Conservation (phyloP, 2,888 invertebrate genomes). For the Drosophila leonis region DNA sequence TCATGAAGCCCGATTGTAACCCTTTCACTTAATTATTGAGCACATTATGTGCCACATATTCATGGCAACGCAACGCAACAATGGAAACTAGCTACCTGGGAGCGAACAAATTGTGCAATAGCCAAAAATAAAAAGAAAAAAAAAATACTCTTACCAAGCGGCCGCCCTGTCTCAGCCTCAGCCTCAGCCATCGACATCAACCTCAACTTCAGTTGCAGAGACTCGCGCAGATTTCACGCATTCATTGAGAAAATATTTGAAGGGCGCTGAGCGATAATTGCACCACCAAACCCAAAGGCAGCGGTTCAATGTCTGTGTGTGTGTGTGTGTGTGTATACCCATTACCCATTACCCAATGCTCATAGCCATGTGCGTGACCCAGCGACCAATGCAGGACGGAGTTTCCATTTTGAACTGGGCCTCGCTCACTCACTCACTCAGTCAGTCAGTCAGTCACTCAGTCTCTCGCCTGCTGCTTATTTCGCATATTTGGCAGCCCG, state of each 20-base stretch:
- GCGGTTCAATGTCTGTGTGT: slow-evolving; percentile 1
- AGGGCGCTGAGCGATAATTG: slow-evolving; percentile 73
- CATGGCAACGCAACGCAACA: slow-evolving; percentile 69
- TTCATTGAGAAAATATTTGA: slow-evolving; percentile 70
- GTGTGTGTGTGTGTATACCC: slow-evolving; percentile 10
- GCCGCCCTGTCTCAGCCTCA: slow-evolving; percentile 7
- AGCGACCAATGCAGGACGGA: slow-evolving; percentile 47
- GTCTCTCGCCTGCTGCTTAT: slow-evolving; percentile 1
- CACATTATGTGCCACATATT: slow-evolving; percentile 77
- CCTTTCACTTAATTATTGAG: slow-evolving; percentile 80
- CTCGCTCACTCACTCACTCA: neutral
- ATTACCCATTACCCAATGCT: slow-evolving; percentile 8
- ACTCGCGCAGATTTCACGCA: slow-evolving; percentile 64
- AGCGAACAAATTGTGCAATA: slow-evolving; percentile 62
- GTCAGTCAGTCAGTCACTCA: neutral
- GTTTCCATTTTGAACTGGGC: slow-evolving; percentile 17
- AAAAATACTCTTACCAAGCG: slow-evolving; percentile 21
- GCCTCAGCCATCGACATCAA: neutral
- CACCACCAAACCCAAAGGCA: slow-evolving; percentile 55
- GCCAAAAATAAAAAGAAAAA: slow-evolving; percentile 10
- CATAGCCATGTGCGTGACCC: slow-evolving; percentile 36
- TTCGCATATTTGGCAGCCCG: slow-evolving; percentile 12
- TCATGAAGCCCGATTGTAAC: slow-evolving; percentile 78
- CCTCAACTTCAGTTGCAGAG: neutral
- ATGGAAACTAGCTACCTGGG: slow-evolving; percentile 69